phyloP scores from a whole-genome alignment of 2,797 vertebrate species.

The Melanotaenia parkinsoni region DNA sequence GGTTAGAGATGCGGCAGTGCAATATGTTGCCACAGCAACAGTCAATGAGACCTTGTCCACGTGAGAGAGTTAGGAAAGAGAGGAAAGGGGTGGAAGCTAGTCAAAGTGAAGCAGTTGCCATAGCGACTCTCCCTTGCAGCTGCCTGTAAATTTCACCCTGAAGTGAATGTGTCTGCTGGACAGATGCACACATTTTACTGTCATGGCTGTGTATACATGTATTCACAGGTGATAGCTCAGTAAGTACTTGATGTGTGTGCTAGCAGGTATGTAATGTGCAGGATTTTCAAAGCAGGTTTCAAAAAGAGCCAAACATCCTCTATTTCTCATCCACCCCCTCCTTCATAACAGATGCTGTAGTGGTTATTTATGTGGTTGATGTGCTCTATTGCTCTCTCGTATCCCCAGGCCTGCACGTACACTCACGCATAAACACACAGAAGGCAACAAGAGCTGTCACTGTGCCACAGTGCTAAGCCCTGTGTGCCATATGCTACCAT shows the following conservation, averaged over 20 bases:
- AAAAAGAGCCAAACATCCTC: slow-evolving; percentile 23
- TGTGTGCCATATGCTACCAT: slow-evolving; percentile 62
- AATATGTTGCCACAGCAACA: slow-evolving; percentile 80
- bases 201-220: slow-evolving; percentile 26
- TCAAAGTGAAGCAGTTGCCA: slow-evolving; percentile 81
- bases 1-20: slow-evolving; percentile 62
- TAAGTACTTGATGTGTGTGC: slow-evolving; percentile 39
- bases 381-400: slow-evolving; percentile 61
- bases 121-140: slow-evolving; percentile 75
- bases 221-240: slow-evolving; percentile 7
- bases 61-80: slow-evolving; percentile 53
- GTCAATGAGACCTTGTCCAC: slow-evolving; percentile 74
- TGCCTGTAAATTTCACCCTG: slow-evolving; percentile 59
- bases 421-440: slow-evolving; percentile 28
- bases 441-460: slow-evolving; percentile 58
- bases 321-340: slow-evolving; percentile 24
- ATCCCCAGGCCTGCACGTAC: slow-evolving; percentile 54
- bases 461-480: slow-evolving; percentile 55
- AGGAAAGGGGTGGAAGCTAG: slow-evolving; percentile 46
- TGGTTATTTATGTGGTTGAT: slow-evolving; percentile 76
- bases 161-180: slow-evolving; percentile 47
- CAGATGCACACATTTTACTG: slow-evolving; percentile 33
- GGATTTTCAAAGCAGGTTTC: slow-evolving; percentile 34
- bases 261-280: slow-evolving; percentile 28
- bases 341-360: slow-evolving; percentile 64